Evolutionary conservation across 2,113 vertebrate species (phyloP).

Genomic region (Pomatorhinus ruficollis): DNA sequence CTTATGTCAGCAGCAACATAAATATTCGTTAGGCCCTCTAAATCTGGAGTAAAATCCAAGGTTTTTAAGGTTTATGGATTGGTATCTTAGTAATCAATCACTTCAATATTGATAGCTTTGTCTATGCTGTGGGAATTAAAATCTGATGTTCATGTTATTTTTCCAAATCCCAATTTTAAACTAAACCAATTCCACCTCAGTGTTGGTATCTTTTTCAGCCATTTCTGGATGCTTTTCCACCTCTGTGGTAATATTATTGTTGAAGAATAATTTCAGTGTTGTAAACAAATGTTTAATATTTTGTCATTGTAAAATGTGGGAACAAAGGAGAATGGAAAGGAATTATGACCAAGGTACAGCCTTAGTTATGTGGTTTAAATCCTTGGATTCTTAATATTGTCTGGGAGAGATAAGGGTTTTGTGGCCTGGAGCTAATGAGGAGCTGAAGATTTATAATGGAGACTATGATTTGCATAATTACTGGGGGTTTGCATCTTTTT

Average conservation of each 20-base stretch:
- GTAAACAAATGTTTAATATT: background rate
- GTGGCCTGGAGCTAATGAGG: background rate
- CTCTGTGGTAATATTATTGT: rapidly evolving
- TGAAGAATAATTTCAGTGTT: background rate
- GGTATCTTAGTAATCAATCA: background rate
- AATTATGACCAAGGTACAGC: background rate
- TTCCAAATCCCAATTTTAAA: background rate
- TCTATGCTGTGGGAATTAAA: background rate
- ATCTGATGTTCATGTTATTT: background rate
- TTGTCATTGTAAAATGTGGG: background rate
- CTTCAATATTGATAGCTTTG: background rate
- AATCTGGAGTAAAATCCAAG: background rate
- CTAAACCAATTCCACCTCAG: background rate
- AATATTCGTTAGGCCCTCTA: background rate
- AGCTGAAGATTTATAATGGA: background rate
- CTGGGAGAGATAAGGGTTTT: background rate
- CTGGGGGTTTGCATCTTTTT: background rate
- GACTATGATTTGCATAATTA: background rate
- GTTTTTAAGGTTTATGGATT: background rate
- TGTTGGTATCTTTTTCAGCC: rapidly evolving
- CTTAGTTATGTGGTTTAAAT: background rate
- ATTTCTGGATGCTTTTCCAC: background rate
- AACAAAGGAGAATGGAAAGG: background rate
- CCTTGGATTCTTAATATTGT: background rate
- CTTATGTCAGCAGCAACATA: background rate